phyloP scores from a whole-genome alignment of 2,888 invertebrate species.

The Ectemnius cavifrons region DNA sequence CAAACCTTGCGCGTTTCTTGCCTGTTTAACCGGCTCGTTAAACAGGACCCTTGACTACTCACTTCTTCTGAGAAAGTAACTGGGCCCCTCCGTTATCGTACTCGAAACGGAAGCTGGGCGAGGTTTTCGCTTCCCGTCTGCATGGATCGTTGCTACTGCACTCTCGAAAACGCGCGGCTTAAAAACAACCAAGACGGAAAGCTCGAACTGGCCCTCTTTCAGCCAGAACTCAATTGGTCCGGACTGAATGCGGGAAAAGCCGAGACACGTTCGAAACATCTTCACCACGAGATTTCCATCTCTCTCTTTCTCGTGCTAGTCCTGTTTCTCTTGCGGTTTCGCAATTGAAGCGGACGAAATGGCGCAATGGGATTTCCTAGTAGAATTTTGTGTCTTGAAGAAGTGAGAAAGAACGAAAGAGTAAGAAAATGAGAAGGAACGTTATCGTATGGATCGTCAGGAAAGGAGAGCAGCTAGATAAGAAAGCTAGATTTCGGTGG shows the following conservation, averaged over 20 bases:
- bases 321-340: slow-evolving; percentile 8
- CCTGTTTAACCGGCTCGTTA: slow-evolving; percentile 1
- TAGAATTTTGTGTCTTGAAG: too few species aligned
- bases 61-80: too few species aligned
- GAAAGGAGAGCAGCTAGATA: too few species aligned
- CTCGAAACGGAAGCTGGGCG: too few species aligned
- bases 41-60: neutral
- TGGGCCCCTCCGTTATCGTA: too few species aligned
- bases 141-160: neutral
- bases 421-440: too few species aligned
- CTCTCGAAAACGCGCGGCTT: neutral
- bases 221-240: neutral
- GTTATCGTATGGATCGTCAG: too few species aligned
- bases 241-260: neutral
- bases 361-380: slow-evolving; percentile 8
- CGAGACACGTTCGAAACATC: neutral
- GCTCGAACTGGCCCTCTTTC: neutral
- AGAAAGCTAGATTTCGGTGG: too few species aligned
- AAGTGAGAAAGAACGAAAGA: too few species aligned
- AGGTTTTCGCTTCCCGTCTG: too few species aligned
- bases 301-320: neutral
- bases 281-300: neutral
- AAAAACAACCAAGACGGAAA: neutral
- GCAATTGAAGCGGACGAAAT: slow-evolving; percentile 4
- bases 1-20: neutral